These are phyloP conservation scores for Halocynthia aurantium DNA, from an alignment of 23 tunicate genomes.

Conservation along the genomic window DNA sequence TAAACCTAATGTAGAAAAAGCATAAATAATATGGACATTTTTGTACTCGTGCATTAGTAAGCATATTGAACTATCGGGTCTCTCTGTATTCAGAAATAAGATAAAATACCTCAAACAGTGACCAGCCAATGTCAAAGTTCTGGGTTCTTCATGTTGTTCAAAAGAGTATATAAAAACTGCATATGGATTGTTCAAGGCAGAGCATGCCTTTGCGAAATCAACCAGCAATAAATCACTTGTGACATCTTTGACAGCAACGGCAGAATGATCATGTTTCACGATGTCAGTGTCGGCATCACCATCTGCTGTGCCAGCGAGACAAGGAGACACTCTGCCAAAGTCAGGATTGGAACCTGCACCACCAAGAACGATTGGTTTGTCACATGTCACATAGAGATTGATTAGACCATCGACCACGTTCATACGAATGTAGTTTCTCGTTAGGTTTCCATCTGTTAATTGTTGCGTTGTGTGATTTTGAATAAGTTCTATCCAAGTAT, in stretches of 20 bases:
- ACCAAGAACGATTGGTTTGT: background rate
- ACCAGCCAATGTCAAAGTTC: slow-evolving; percentile 2
- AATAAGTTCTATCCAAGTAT: slow-evolving; percentile 21
- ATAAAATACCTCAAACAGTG: slow-evolving; percentile 8
- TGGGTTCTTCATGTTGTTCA: slow-evolving; percentile 13
- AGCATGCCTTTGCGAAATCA: background rate
- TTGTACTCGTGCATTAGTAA: too few species aligned
- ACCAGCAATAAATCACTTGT: background rate
- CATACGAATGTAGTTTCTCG: slow-evolving; percentile 13
- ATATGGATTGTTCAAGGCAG: background rate
- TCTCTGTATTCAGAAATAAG: background rate
- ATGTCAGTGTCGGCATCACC: slow-evolving; percentile 10
- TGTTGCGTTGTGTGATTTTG: slow-evolving; percentile 7
- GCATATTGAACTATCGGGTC: too few species aligned
- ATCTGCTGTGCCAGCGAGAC: slow-evolving; percentile 19
- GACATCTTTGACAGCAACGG: background rate
- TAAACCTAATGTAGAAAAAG: too few species aligned
- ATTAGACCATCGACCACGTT: slow-evolving; percentile 7
- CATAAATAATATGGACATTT: too few species aligned
- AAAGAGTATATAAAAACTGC: slow-evolving; percentile 13
- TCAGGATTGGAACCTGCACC: background rate
- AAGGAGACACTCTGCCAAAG: background rate
- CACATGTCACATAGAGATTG: slow-evolving; percentile 17
- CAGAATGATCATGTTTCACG: slow-evolving; percentile 7
- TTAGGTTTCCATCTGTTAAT: background rate